Evolutionary conservation across 2,888 invertebrate species (phyloP).

Genomic region (Campaea margaritaria): DNA sequence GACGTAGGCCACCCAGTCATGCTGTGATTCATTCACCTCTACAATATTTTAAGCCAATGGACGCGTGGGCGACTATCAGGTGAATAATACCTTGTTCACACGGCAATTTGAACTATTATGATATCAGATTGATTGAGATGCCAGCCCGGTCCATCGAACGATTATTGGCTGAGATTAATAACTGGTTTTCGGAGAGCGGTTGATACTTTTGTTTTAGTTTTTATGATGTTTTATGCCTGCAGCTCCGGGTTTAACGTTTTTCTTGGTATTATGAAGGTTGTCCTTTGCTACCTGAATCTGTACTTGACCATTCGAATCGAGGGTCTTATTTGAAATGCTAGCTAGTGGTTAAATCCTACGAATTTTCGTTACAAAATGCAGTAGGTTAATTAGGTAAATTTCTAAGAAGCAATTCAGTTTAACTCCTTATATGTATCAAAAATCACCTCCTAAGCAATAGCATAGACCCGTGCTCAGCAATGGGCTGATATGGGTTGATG

Average conservation of each 20-base stretch:
- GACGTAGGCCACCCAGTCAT: conserved; percentile 46
- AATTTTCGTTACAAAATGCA: no score
- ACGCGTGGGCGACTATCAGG: conserved; percentile 65
- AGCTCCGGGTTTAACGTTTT: conserved; percentile 16
- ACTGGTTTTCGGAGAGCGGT: conserved; percentile 44
- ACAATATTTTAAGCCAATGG: conserved; percentile 51
- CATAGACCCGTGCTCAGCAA: no score
- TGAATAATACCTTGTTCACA: conserved; percentile 65
- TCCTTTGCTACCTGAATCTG: conserved; percentile 10
- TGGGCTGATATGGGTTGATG: no score
- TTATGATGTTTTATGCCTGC: background rate
- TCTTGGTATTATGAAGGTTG: conserved; percentile 18
- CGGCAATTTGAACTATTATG: conserved; percentile 66
- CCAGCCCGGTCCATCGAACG: conserved; percentile 51
- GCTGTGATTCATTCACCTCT: conserved; percentile 58
- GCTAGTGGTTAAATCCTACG: no score
- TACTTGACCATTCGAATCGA: conserved; percentile 16
- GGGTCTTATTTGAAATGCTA: background rate
- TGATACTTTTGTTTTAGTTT: conserved; percentile 13
- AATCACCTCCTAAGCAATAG: no score
- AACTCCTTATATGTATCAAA: no score
- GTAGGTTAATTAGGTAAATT: no score
- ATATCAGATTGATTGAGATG: conserved; percentile 64
- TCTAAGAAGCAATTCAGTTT: no score
- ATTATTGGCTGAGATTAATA: conserved; percentile 49